Base-by-base conservation (phyloP, 2,888 invertebrate genomes). In the Clunio marinus region DNA sequence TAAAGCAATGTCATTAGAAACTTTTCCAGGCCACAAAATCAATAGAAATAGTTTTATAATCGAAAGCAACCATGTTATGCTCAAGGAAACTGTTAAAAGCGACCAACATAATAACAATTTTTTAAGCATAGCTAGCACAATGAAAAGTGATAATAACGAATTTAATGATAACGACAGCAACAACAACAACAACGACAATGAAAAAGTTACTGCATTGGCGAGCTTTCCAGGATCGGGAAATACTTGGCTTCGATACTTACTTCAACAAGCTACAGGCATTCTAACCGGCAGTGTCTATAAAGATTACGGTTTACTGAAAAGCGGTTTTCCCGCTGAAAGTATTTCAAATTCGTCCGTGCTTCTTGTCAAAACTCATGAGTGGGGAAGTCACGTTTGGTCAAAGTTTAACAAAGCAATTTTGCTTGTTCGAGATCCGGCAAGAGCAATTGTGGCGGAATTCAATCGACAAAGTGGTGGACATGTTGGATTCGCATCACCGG, bases 141-240 rank as follows among this genome's bases (percentile, higher is more conserved):
- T 46, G 25, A 45, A 32, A 25, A 55, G 66, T 66, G 66, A 32
- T 51, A 51, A 20, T 51, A 63, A 63, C 63, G 63, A 63, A 63
- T 68, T 58, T 67, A 67, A 10, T 20, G 24, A 28, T 2, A 3
- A 13, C 22, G 15, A 46, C n/a, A n/a, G n/a, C n/a, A n/a, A n/a
- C n/a, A n/a, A n/a, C n/a, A n/a, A n/a, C n/a, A n/a, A n/a, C n/a
- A n/a, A n/a, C n/a, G n/a, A n/a, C n/a, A n/a, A n/a, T n/a, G n/a
- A n/a, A n/a, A n/a, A n/a, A n/a, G n/a, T n/a, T n/a, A 77, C 77
- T 2, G 91, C 90, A 1, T 78, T 91, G 32, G 89, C 86, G 0
- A 89, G 89, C 0, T 89, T 88, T 76, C 91, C 91, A 3, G 91
- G 91, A n/a, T 90, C 89, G 74, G 91, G 91, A 0, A 91, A 91